phyloP scores from a whole-genome alignment of 1,140 invertebrate species.

The Ips typographus region DNA sequence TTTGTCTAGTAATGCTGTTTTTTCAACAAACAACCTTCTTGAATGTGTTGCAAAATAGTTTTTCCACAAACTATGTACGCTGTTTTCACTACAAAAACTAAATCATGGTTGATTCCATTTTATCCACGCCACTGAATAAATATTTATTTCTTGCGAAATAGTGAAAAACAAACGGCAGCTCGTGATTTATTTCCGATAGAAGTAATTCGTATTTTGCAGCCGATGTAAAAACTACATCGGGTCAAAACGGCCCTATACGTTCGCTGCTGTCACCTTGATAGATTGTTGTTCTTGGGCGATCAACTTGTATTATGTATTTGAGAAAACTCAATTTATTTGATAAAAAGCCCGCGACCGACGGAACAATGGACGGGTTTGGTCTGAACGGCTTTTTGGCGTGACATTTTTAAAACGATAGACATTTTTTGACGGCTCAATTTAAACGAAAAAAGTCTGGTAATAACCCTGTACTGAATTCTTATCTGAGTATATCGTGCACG shows the following conservation, averaged over 20 bases:
- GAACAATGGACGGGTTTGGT: slow-evolving; percentile 13
- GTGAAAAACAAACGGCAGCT: slow-evolving; percentile 14
- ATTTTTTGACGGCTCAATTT: too few relatives aligned
- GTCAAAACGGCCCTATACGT: slow-evolving; percentile 33
- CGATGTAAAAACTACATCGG: slow-evolving; percentile 33
- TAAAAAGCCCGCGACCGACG: slow-evolving; percentile 14
- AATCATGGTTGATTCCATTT: too few relatives aligned
- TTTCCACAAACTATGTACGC: too few relatives aligned
- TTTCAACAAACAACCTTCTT: too few relatives aligned
- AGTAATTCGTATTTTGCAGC: slow-evolving; percentile 33
- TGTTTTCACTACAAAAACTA: too few relatives aligned
- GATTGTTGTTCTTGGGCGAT: slow-evolving; percentile 30
- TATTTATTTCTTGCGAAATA: slow-evolving; percentile 24
- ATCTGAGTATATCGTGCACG: too few relatives aligned
- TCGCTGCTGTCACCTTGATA: slow-evolving; percentile 33
- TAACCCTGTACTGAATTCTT: too few relatives aligned
- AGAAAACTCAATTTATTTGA: slow-evolving; percentile 30
- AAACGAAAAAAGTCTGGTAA: too few relatives aligned
- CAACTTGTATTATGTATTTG: slow-evolving; percentile 28
- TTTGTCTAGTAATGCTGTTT: too few relatives aligned
- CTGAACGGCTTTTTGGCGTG: too few relatives aligned
- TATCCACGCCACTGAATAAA: background rate
- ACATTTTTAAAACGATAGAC: too few relatives aligned
- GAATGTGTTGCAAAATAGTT: too few relatives aligned
- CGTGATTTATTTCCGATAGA: slow-evolving; percentile 34